Evolutionary conservation across 2,113 vertebrate species (phyloP).

Genomic region (Gobius niger): DNA sequence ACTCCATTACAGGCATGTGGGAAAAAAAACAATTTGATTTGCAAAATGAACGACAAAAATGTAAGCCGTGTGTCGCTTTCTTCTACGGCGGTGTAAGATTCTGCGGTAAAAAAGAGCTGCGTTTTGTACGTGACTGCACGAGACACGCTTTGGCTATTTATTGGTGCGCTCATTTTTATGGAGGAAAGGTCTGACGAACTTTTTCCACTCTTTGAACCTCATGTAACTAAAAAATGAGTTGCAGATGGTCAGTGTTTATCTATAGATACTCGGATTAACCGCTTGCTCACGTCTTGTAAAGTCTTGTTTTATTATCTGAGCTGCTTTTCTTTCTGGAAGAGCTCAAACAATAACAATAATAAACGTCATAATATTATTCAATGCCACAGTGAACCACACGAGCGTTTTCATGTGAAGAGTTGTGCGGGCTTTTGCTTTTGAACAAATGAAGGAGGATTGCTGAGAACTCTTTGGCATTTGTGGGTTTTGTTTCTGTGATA

Average conservation of each 20-base stretch:
- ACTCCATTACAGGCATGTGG: not conserved
- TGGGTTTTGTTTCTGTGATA: not conserved
- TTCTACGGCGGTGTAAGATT: too few species aligned
- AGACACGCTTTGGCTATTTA: constrained; percentile 18
- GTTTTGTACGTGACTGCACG: constrained; percentile 1
- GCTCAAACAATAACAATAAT: too few species aligned
- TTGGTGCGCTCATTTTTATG: constrained; percentile 18
- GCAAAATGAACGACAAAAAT: constrained; percentile 27
- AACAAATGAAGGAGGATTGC: too few species aligned
- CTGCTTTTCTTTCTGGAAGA: not conserved
- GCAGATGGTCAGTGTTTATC: constrained; percentile 6
- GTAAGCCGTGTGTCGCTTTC: too few species aligned
- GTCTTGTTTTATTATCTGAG: not conserved
- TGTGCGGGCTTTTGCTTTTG: too few species aligned
- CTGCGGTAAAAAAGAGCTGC: too few species aligned
- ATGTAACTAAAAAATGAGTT: not conserved
- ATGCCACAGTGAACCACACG: not conserved
- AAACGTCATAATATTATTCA: too few species aligned
- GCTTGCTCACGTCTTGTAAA: not conserved
- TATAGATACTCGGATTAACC: not conserved
- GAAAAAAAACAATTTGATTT: not conserved
- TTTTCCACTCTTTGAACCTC: constrained; percentile 32
- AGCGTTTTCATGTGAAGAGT: not conserved
- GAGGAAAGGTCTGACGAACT: constrained; percentile 2
- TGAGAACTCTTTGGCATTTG: not conserved